Base-by-base conservation (phyloP, 2,888 invertebrate species). In the Blastobasis lacticolella region DNA sequence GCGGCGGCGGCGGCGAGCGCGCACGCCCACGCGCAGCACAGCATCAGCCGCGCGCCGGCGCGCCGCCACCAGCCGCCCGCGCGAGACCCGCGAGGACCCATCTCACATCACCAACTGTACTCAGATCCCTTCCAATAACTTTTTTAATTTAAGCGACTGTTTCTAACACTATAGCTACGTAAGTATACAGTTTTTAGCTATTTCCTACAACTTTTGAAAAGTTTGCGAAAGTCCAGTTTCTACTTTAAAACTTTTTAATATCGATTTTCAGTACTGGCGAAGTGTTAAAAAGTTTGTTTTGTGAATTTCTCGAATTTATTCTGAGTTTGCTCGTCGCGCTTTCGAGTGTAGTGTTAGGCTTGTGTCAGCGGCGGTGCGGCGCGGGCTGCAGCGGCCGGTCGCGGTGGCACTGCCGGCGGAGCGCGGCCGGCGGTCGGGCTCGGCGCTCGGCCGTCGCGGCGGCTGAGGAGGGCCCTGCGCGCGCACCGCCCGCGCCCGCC, bases 401-500 rank as follows among this genome's bases (percentile, higher is more conserved):
- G 71, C 75, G 67, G 73, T 75, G 73, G 66, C 23, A 63, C 75
- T 75, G 73, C 83, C 42, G 74, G 78, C 69, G 63, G 73, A 64
- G 73, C 74, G 77, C 84, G 78, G 74, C 80, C 81, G 79, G 79
- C 78, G 75, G 71, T 58, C 78, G 77, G 70, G 78, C 71, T 75
- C 64, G 72, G 60, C 69, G 57, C 73, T 78, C 23, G 23, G 23
- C 23, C 23, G 23, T 23, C 23, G 23, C 23, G 23, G 23, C 23
- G 23, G 23, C 23, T 23, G 23, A 84, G 84, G 87, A 83, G 84
- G 87, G 83, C 76, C 79, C 62, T 87, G 88, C 88, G 88, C 86
- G 84, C 88, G 88, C 88, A 86, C 59, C 57, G 59, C 57, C 64
- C 62, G 62, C 70, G 59, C 60, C 71, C 59, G 73, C 88, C 88